These are phyloP conservation scores for Hoplias malabaricus DNA, from an alignment of 2,113 vertebrate species.

Conservation along the genomic window DNA sequence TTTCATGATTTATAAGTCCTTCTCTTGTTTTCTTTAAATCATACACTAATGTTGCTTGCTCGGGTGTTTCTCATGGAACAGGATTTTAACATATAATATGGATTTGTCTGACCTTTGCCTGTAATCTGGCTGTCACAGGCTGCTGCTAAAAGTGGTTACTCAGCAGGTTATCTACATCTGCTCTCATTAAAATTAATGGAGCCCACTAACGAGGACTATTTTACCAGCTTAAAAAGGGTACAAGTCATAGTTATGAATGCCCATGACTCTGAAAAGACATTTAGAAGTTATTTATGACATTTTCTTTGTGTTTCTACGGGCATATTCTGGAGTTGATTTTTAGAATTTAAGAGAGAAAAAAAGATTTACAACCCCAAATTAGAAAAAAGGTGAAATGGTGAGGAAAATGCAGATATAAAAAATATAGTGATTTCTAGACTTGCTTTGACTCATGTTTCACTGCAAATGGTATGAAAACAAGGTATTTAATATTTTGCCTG, in stretches of 20 bases:
- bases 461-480: too few species aligned
- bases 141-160: neutral
- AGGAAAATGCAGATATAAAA: too few species aligned
- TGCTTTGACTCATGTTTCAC: too few species aligned
- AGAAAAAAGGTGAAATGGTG: too few species aligned
- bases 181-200: neutral
- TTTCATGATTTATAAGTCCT: too few species aligned
- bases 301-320: neutral
- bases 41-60: too few species aligned
- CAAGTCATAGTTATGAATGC: neutral
- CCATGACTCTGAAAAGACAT: neutral
- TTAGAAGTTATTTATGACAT: neutral
- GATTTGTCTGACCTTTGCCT: constrained; percentile 4
- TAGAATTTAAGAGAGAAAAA: neutral
- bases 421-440: too few species aligned
- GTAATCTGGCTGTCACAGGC: neutral
- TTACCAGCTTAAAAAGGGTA: neutral
- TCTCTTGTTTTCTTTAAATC: too few species aligned
- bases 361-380: too few species aligned
- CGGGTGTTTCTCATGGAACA: too few species aligned
- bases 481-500: too few species aligned
- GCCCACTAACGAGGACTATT: neutral
- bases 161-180: neutral
- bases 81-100: too few species aligned
- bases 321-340: neutral